A percentile compares a stretch with the other conserved stretches of the same genome.
These are phyloP conservation scores for Platorchestia sp. DNA, from an alignment of 1,140 invertebrate genomes.

Conservation along the genomic window DNA sequence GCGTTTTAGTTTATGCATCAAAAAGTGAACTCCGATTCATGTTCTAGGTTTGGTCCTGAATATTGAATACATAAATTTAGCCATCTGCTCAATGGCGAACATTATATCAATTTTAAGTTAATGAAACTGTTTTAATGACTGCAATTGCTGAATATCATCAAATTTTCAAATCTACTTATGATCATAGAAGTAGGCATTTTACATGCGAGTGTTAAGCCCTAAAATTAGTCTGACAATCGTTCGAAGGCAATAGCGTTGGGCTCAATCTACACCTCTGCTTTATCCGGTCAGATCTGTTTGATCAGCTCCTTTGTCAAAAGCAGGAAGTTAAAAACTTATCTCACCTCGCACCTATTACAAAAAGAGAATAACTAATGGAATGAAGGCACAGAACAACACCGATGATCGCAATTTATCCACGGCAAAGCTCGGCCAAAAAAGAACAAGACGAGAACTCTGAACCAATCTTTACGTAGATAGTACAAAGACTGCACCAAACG, in stretches of 20 bases:
- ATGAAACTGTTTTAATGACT: neutral
- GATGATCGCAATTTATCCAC: neutral
- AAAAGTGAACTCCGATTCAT: neutral
- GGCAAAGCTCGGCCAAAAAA: neutral
- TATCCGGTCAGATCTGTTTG: too few relatives aligned
- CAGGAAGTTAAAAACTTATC: neutral
- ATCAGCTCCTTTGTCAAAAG: neutral
- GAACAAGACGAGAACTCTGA: neutral
- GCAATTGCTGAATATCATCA: neutral
- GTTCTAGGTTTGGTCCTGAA: neutral
- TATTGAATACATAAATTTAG: neutral
- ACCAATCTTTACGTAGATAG: neutral
- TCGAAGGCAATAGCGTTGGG: neutral
- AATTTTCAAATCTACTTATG: neutral
- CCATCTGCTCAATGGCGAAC: neutral
- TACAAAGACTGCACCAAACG: neutral
- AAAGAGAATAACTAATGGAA: neutral
- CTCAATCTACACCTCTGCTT: neutral
- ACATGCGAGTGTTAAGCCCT: neutral
- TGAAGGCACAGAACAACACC: too few relatives aligned
- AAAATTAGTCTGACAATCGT: neutral
- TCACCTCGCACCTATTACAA: neutral
- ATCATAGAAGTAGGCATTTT: neutral
- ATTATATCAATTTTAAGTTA: neutral
- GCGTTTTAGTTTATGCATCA: neutral